Evolutionary conservation across 1,140 invertebrate genomes (phyloP).

Genomic region (Cotesia glomerata): DNA sequence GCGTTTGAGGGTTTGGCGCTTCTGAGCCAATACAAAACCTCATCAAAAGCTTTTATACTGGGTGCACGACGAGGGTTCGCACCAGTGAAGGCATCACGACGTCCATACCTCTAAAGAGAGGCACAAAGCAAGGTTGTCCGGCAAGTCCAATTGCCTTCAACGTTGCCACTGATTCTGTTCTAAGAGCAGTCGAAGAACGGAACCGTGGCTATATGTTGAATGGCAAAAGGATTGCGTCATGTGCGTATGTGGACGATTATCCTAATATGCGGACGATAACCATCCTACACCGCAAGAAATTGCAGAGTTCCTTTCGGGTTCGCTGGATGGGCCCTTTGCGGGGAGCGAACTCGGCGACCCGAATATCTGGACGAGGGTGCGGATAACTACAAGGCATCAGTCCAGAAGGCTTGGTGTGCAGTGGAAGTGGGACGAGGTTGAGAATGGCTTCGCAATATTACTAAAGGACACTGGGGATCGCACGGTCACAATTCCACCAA

Average conservation of each 20-base stretch:
- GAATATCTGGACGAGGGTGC: constrained; percentile 32
- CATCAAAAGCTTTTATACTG: neutral
- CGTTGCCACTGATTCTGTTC: neutral
- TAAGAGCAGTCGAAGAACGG: neutral
- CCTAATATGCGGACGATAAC: too few relatives aligned
- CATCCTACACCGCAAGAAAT: constrained; percentile 16
- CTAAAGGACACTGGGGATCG: too few relatives aligned
- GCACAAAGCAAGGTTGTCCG: neutral
- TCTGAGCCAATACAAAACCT: neutral
- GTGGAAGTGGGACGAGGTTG: neutral
- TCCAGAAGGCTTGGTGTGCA: neutral
- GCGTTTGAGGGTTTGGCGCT: too few relatives aligned
- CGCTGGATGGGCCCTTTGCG: constrained; percentile 25
- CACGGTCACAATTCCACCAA: neutral
- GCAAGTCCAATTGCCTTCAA: neutral
- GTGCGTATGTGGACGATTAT: too few relatives aligned
- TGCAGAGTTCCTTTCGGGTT: neutral
- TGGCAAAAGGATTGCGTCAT: too few relatives aligned
- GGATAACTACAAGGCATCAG: constrained; percentile 24
- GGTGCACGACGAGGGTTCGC: neutral
- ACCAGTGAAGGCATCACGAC: neutral
- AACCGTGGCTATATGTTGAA: neutral
- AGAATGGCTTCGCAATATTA: neutral
- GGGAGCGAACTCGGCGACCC: constrained; percentile 7
- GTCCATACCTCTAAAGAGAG: neutral